Conservation (phyloP, 2,888 invertebrate genomes). For the Augiades crinisus region DNA sequence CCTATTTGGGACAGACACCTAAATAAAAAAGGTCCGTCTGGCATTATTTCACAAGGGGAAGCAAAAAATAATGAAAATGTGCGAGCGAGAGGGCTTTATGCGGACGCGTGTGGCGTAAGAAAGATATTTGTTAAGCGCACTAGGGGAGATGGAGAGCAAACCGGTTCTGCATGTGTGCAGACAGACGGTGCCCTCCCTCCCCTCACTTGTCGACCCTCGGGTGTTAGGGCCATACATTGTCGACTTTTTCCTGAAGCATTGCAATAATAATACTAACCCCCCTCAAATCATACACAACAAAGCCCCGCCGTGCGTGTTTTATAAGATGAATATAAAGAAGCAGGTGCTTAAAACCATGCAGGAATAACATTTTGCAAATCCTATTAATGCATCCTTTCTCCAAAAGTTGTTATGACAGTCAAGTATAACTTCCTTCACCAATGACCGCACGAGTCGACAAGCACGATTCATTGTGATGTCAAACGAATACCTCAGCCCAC, state of each 20-base stretch:
- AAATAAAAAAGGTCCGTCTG: conserved; percentile 70
- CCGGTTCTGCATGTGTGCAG: conserved; percentile 79
- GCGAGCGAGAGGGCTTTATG: conserved; percentile 64
- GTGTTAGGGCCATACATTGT: conserved; percentile 68
- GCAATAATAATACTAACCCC: conserved; percentile 67
- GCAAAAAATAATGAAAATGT: conserved; percentile 77
- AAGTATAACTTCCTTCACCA: conserved; percentile 30
- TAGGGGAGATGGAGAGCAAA: conserved; percentile 73
- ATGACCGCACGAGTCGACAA: conserved; percentile 36
- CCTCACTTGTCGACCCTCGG: conserved; percentile 71
- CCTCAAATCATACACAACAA: conserved; percentile 28
- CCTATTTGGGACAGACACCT: conserved; percentile 59
- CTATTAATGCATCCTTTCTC: conserved; percentile 25
- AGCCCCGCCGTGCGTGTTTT: conserved; percentile 35
- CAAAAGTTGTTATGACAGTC: conserved; percentile 26
- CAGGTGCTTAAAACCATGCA: conserved; percentile 14
- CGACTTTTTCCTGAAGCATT: conserved; percentile 68
- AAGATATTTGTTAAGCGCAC: conserved; percentile 61
- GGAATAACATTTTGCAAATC: conserved; percentile 6
- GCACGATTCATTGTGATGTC: conserved; percentile 39
- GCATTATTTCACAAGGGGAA: conserved; percentile 75
- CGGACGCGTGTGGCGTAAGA: conserved; percentile 68
- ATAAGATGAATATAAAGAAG: conserved; percentile 27
- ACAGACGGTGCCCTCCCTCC: conserved; percentile 68
- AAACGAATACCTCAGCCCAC: conserved; percentile 41